Base-by-base conservation (phyloP, 1,140 invertebrate species). In the Solenopsis invicta region DNA sequence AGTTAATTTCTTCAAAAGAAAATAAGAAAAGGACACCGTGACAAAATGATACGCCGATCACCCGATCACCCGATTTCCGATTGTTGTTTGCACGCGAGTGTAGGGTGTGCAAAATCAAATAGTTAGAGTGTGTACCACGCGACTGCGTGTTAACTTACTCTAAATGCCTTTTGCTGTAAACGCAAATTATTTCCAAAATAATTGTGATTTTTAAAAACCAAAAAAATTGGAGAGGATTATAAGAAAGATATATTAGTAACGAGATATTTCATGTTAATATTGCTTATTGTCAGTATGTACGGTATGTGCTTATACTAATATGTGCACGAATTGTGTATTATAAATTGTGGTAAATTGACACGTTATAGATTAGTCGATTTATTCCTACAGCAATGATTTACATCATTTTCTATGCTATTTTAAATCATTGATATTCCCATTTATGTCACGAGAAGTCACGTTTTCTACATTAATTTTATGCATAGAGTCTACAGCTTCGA, bases 401-500 rank as follows among this genome's bases (percentile, higher is more conserved):
- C 2, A 12, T 34, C 16, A 72, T 72, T 45, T n/a, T 34, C 16
- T 21, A 8, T 24, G 18, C 50, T 72, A 52, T 52, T 52, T 52
- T 52, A 1, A 41, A 71, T 50, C 21, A 8, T 37, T 66, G 6
- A 71, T n/a, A 54, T 54, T 72, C 10, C 1, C 10, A 34, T 54
- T 74, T 74, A 54, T 74, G 24, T n/a, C 37, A 48, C 10, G 21
- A 13, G 13, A 48, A n/a, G n/a, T 69, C 66, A 71, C 12, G 8
- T 48, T 45, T 69, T 24, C n/a, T 69, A 45, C 24, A 54, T 37
- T 54, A 52, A 52, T 29, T 52, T 74, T 34, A 13, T 18, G 48
- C 18, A 54, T 74, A 34, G 24, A 52, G 16, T 34, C 24, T 52
- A 74, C 16, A 52, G 16, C 69, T 72, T 50, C 48, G 71, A 74